Conservation (phyloP, 2,888 invertebrate species). For the Ichneumoninae sp. region DNA sequence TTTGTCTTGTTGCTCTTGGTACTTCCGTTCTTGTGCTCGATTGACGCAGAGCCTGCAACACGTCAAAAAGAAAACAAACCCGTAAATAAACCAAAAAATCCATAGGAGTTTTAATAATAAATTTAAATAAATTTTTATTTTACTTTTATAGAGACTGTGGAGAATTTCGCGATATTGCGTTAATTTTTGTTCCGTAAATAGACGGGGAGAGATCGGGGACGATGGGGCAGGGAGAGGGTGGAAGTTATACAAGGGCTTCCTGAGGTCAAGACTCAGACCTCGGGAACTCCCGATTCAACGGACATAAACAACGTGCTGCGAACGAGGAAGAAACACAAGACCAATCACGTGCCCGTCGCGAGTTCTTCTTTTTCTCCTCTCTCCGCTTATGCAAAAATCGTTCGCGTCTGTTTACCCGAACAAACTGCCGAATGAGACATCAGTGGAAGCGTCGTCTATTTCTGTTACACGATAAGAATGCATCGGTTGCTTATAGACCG, state of each 20-base stretch:
- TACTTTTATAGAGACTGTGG: background rate
- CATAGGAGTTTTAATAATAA: background rate
- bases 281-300: constrained; percentile 43
- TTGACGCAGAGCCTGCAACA: constrained; percentile 80
- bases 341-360: constrained; percentile 21
- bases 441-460: constrained; percentile 42
- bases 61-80: background rate
- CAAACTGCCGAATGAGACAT: background rate
- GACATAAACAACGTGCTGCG: background rate
- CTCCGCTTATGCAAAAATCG: background rate
- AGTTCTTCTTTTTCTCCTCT: background rate
- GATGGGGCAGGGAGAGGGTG: constrained; percentile 3
- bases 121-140: background rate
- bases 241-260: constrained; percentile 22
- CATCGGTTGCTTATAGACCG: background rate
- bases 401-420: constrained; percentile 34
- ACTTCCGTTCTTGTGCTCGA: constrained; percentile 82
- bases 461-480: constrained; percentile 27
- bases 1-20: constrained; percentile 81
- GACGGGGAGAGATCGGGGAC: constrained; percentile 9
- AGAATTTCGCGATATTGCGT: constrained; percentile 2
- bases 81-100: constrained; percentile 5
- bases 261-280: constrained; percentile 61
- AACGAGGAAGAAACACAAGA: constrained; percentile 29
- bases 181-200: constrained; percentile 4